Evolutionary conservation across 2,797 vertebrate genomes (phyloP), one percentile per base, ranked within the genome.

Genomic region (Octomys mimax): DNA sequence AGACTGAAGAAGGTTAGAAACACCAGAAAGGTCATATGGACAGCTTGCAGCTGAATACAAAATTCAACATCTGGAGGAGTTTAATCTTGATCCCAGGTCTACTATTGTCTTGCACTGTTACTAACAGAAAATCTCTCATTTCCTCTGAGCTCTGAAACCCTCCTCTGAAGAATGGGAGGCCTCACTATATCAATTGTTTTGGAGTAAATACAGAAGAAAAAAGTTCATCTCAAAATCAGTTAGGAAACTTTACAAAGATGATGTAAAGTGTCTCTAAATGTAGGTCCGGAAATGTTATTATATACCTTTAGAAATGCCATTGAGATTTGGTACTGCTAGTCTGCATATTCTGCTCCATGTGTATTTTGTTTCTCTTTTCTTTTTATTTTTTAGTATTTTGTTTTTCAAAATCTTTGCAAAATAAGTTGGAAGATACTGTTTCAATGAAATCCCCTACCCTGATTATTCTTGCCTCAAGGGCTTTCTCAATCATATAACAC

Each of bases 61-160:
- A 85, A 75, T 70, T 91, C 71, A 87, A 36, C 96, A 96, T 96
- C 89, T 88, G 88, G 81, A 61, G 64, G 21, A 82, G 78, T 6
- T 18, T 10, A n/a, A 49, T 71, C 95, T 88, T 90, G 42, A 89
- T 77, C 59, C 70, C 36, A 52, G 46, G 33, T n/a, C 33, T 92
- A n/a, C 26, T 77, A 26, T 57, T 79, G 18, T 31, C 42, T 92
- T 92, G 73, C 9, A 68, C 6, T 78, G 62, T 94, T 10, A 52
- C 52, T 96, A 57, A 61, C 2, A 28, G 19, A 96, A 95, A 87
- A 70, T 42, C 33, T 26, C 46, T 77, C 52, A 89, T 94, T 92
- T 68, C 39, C 62, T 88, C 62, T 88, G 87, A 10, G 52, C 42
- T 88, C 59, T 33, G n/a, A 49, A 80, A 52, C 28, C 6, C 3